Evolutionary conservation across 1,140 invertebrate species (phyloP).

Genomic region (Dysdera silvatica): DNA sequence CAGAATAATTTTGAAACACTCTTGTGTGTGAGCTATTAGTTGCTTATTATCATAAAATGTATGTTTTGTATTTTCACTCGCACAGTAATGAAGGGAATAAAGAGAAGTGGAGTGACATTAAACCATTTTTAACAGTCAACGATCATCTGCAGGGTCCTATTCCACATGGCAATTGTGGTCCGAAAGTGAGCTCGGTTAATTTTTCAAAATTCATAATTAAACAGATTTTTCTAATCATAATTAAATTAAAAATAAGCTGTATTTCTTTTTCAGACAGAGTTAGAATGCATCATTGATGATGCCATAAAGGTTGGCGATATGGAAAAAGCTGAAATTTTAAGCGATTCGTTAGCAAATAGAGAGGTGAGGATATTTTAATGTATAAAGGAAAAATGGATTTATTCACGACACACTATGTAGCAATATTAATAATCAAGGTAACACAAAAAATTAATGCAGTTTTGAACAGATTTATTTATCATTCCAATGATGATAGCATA

Average conservation of each 20-base stretch:
- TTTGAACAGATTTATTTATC: too few relatives aligned
- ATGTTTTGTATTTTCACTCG: background rate
- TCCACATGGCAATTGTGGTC: conserved; percentile 22
- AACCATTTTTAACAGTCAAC: conserved; percentile 25
- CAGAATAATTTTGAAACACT: too few relatives aligned
- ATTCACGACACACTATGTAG: too few relatives aligned
- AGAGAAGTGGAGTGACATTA: conserved; percentile 13
- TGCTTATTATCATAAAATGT: background rate
- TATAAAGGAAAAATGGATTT: background rate
- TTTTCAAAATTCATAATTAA: too few relatives aligned
- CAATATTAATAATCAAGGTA: too few relatives aligned
- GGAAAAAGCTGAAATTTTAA: conserved; percentile 24
- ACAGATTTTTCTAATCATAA: too few relatives aligned
- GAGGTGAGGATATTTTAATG: conserved; percentile 7
- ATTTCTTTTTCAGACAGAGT: conserved; percentile 16
- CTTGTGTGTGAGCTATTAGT: background rate
- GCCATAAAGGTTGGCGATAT: conserved; percentile 20
- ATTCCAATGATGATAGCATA: too few relatives aligned
- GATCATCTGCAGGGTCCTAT: conserved; percentile 22
- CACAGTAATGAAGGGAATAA: background rate
- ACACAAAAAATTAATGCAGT: too few relatives aligned
- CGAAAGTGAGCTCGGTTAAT: conserved; percentile 13
- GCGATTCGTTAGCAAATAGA: conserved; percentile 23
- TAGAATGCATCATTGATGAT: conserved; percentile 19
- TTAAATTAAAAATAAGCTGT: too few relatives aligned